Evolutionary conservation across 2,888 invertebrate genomes (phyloP).

Genomic region (Laspeyria flexula): DNA sequence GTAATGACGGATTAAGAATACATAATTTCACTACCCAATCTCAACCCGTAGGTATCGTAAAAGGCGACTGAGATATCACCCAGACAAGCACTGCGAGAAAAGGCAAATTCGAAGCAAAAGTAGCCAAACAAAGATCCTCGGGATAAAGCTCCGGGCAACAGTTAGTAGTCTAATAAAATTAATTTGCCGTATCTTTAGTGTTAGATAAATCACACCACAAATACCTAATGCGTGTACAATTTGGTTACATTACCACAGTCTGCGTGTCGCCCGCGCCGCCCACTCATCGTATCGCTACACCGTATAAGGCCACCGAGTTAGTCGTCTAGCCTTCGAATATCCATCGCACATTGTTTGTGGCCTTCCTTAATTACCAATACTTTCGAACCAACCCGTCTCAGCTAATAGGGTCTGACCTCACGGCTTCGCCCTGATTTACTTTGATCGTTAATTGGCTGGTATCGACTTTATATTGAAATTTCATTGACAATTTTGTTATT

Average conservation of each 20-base stretch:
- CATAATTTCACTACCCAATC: too few species aligned
- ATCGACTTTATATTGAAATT: conserved; percentile 42
- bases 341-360: conserved; percentile 56
- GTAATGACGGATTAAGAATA: too few species aligned
- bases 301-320: conserved; percentile 52
- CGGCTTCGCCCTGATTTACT: conserved; percentile 63
- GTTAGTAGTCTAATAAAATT: too few species aligned
- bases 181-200: too few species aligned
- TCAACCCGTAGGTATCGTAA: too few species aligned
- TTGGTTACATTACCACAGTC: conserved; percentile 44
- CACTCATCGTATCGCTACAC: conserved; percentile 45
- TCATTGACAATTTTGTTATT: conserved; percentile 47
- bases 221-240: conserved; percentile 23
- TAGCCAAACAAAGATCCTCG: too few species aligned
- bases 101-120: too few species aligned
- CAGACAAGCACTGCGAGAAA: too few species aligned
- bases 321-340: conserved; percentile 45
- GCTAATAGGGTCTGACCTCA: conserved; percentile 65
- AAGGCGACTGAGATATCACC: too few species aligned
- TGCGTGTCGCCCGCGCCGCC: conserved; percentile 52
- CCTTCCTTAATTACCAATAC: conserved; percentile 67
- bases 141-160: too few species aligned
- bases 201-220: conserved; percentile 11
- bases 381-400: conserved; percentile 64
- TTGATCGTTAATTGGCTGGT: conserved; percentile 61